Percentiles rank a stretch among this genome's conserved stretches.
These are phyloP conservation scores for Novumbra hubbsi DNA, from an alignment of 2,797 vertebrate genomes.

Conservation along the genomic window DNA sequence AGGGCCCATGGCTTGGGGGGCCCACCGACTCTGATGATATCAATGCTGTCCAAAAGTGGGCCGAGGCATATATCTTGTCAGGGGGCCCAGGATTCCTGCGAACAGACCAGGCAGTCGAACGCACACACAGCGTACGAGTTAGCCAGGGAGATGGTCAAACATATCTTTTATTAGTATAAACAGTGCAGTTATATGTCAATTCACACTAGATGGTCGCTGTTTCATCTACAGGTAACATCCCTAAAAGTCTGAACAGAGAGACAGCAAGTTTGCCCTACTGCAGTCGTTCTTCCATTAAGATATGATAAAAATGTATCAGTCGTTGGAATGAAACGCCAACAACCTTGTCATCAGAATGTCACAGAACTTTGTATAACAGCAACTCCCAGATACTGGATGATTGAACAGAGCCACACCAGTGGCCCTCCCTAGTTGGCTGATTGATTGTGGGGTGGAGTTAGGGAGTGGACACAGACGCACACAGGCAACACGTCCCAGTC, in stretches of 20 bases:
- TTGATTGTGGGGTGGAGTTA: neutral
- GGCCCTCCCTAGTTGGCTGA: neutral
- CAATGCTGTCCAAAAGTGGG: too few species aligned
- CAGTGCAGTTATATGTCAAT: neutral
- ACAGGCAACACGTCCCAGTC: conserved; percentile 5
- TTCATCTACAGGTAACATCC: neutral
- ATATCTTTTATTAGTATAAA: neutral
- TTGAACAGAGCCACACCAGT: neutral
- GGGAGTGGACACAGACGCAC: conserved; percentile 5
- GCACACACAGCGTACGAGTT: conserved; percentile 42
- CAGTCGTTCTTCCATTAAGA: neutral
- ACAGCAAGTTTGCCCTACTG: neutral
- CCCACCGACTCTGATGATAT: too few species aligned
- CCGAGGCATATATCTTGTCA: too few species aligned
- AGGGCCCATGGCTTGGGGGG: neutral
- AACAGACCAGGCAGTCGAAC: neutral
- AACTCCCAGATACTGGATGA: neutral
- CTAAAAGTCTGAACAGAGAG: neutral
- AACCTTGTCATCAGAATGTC: neutral
- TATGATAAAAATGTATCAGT: too few species aligned
- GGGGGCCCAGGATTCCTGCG: too few species aligned
- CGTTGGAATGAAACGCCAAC: neutral
- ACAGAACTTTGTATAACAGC: neutral
- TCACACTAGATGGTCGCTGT: neutral
- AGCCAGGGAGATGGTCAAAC: conserved; percentile 26